phyloP scores from a whole-genome alignment of 2,797 vertebrate species.

The Microcaecilia unicolor region DNA sequence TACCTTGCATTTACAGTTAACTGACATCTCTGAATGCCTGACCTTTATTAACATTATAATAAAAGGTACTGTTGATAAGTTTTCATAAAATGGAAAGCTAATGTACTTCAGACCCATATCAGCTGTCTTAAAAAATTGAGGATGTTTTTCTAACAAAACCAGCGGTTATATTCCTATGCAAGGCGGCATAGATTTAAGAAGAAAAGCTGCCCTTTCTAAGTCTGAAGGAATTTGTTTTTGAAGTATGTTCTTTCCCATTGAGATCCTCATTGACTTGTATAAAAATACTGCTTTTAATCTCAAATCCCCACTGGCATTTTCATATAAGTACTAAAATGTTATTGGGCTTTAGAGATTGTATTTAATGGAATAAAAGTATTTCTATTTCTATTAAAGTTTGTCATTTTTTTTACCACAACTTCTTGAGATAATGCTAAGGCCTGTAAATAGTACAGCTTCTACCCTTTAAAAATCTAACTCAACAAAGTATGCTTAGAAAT shows the following conservation, averaged over 20 bases:
- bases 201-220: slow-evolving; percentile 31
- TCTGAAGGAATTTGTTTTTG: slow-evolving; percentile 51
- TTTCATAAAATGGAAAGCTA: slow-evolving; percentile 32
- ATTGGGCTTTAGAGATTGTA: slow-evolving; percentile 70
- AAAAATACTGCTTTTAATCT: slow-evolving; percentile 68
- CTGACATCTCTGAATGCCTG: slow-evolving; percentile 23
- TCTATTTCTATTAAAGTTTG: slow-evolving; percentile 63
- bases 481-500: slow-evolving; percentile 28
- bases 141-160: slow-evolving; percentile 32
- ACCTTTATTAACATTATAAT: slow-evolving; percentile 28
- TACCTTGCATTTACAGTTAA: slow-evolving; percentile 30
- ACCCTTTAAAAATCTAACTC: slow-evolving; percentile 17
- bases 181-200: slow-evolving; percentile 20
- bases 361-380: slow-evolving; percentile 69
- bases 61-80: slow-evolving; percentile 32
- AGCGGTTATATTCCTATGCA: slow-evolving; percentile 6
- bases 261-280: slow-evolving; percentile 65
- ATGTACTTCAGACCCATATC: slow-evolving; percentile 31
- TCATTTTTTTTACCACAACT: slow-evolving; percentile 40
- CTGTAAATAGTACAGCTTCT: no score
- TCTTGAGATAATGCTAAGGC: no score
- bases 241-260: slow-evolving; percentile 54
- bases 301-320: slow-evolving; percentile 66
- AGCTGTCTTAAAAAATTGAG: slow-evolving; percentile 36
- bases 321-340: slow-evolving; percentile 63